phyloP scores from a whole-genome alignment of 1,140 invertebrate genomes.

The Apis cerana region DNA sequence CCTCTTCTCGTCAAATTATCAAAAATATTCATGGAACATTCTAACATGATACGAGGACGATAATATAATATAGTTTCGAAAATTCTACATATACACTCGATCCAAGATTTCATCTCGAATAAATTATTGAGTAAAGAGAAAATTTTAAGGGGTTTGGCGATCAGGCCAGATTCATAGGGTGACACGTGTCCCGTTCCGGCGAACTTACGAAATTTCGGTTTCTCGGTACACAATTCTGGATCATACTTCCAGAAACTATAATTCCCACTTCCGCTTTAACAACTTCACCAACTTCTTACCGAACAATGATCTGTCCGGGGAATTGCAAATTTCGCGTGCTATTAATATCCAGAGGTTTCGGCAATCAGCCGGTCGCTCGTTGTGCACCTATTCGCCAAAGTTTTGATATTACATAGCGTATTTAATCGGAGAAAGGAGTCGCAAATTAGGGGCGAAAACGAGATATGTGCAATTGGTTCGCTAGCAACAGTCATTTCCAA shows the following conservation, averaged over 20 bases:
- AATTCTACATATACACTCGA: background rate
- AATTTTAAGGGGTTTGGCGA: background rate
- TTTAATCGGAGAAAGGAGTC: background rate
- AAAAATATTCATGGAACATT: background rate
- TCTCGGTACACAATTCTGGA: background rate
- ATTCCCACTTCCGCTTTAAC: background rate
- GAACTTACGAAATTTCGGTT: background rate
- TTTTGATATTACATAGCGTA: background rate
- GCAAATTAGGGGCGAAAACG: too few species aligned
- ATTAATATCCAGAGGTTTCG: background rate
- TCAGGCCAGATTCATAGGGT: background rate
- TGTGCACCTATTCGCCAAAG: background rate
- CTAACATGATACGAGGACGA: background rate
- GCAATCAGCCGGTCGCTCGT: background rate
- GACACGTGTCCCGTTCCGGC: background rate
- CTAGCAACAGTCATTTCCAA: too few species aligned
- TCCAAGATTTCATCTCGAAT: background rate
- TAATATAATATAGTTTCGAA: background rate
- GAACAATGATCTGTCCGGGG: background rate
- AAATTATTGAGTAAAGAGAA: background rate
- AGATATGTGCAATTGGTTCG: too few species aligned
- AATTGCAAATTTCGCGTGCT: background rate
- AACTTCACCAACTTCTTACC: background rate
- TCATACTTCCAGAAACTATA: background rate
- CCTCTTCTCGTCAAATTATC: background rate